Base-by-base conservation (phyloP, 1,140 invertebrate genomes). In the Globodera rostochiensis region DNA sequence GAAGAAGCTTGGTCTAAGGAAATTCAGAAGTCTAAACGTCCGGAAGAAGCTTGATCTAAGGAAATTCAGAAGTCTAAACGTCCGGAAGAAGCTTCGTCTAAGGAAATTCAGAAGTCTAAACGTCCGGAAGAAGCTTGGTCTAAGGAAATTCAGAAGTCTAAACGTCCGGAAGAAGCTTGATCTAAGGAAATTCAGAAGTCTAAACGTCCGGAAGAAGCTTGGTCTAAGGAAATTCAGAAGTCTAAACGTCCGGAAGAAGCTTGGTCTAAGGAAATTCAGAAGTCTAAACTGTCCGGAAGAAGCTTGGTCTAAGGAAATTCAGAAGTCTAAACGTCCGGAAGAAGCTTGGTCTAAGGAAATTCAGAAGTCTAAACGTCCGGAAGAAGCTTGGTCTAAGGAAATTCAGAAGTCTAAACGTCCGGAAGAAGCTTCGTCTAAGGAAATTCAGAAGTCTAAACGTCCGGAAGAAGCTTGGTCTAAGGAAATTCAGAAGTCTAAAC, bases 201-300 rank as follows among this genome's bases (percentile, higher is more conserved):
- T 25, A 25, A 25, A 6, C 83, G 82, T 6, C 83, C 83, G 15
- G 73, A 47, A 9, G 66, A 49, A 7, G 83, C 83, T 53, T 64
- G 25, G 49, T 75, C 46, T 79, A 73, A 60, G 15, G 19, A n/a
- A n/a, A n/a, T n/a, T n/a, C n/a, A n/a, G n/a, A n/a, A n/a, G n/a
- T n/a, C n/a, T n/a, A n/a, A n/a, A 6, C 83, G 82, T 6, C 83
- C 83, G 8, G 74, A 47, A 9, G 66, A 49, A 8, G 84, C 83
- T 53, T 64, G 25, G 49, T 75, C 46, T 80, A 73, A 64, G 3
- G 15, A 19, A 19, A 25, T 76, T 46, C 11, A 25, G 1, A 77
- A 70, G 25, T 25, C 25, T 25, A 25, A 25, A 25, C 25, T n/a
- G 25, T 6, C 83, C 83, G 15, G 73, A 47, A 9, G 66, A 49